Base-by-base conservation (phyloP, 2,888 invertebrate genomes). In the Tenodera sinensis region DNA sequence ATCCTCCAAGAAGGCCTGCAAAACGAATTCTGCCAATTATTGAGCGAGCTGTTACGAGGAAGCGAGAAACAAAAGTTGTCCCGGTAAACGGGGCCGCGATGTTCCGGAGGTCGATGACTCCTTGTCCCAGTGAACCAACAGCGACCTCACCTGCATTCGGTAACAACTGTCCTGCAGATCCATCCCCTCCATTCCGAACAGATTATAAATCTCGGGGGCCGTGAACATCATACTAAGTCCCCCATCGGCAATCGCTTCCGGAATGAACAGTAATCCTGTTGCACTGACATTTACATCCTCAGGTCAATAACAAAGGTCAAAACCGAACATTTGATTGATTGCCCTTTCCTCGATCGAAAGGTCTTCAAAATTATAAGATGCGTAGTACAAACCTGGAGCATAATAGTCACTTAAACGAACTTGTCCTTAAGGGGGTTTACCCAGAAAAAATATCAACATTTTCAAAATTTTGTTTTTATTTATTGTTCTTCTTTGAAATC, bases 61-160 rank as follows among this genome's bases (percentile, higher is more conserved):
- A 71, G 54, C 54, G 25, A 71, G 54, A 20, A 71, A 71, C 54
- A 71, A 71, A 71, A 71, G 54, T 71, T 71, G 54, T 71, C 54
- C 54, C 54, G 54, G 54, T 71, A 71, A 71, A 20, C 25, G 54
- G 54, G 54, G 54, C 54, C 54, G 54, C 54, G 54, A 54, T 54
- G 20, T 54, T 54, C 54, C 54, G 54, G 20, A 71, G 87, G 87
- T 82, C 87, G 82, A 82, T 87, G 87, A 87, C 87, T 87, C 87
- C 42, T 87, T 87, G 87, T 83, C 87, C 87, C 82, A 87, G 87
- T 87, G 87, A 87, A 87, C 87, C 83, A 83, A 87, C 87, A 71
- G 54, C 54, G 54, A 71, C 54, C 54, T 71, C 54, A 71, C 54
- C 54, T 71, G 54, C 54, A 71, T 71, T 71, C 54, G 54, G 54